These are phyloP conservation scores for Taeniopygia guttata DNA, from an alignment of 2,797 vertebrate species.

Conservation along the genomic window DNA sequence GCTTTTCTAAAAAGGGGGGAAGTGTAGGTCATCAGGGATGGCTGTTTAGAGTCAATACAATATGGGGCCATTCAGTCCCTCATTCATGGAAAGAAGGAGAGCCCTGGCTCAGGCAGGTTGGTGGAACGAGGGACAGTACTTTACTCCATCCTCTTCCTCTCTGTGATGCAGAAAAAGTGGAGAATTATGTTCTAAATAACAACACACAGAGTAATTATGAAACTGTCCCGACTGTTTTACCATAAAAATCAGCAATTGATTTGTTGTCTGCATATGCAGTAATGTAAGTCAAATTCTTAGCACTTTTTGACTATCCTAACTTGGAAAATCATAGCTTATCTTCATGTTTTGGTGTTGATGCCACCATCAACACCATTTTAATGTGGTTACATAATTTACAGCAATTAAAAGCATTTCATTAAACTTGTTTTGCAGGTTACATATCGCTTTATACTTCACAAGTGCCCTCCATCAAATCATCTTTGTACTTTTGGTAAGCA, in stretches of 20 bases:
- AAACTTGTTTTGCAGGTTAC: constrained; percentile 29
- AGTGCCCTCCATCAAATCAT: neutral
- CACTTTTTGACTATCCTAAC: neutral
- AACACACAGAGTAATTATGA: neutral
- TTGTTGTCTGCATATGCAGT: neutral
- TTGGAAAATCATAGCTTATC: constrained; percentile 5
- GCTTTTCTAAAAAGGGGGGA: neutral
- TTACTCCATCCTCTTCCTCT: neutral
- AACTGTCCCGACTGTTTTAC: neutral
- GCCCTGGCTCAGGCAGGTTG: neutral
- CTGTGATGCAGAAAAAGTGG: neutral
- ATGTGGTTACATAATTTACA: constrained; percentile 6
- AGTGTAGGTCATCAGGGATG: neutral
- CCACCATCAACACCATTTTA: constrained; percentile 14
- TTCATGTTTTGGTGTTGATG: neutral
- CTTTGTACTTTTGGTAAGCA: neutral
- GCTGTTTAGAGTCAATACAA: neutral
- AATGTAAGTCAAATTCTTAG: neutral
- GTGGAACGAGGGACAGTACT: neutral
- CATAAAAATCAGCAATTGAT: neutral
- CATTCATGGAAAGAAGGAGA: neutral
- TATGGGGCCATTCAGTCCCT: neutral
- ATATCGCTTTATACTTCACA: neutral
- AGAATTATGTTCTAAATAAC: neutral
- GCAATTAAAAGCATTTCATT: constrained; percentile 10